phyloP scores from a whole-genome alignment of 2,888 invertebrate genomes.

The Lasioglossum oenotherae region DNA sequence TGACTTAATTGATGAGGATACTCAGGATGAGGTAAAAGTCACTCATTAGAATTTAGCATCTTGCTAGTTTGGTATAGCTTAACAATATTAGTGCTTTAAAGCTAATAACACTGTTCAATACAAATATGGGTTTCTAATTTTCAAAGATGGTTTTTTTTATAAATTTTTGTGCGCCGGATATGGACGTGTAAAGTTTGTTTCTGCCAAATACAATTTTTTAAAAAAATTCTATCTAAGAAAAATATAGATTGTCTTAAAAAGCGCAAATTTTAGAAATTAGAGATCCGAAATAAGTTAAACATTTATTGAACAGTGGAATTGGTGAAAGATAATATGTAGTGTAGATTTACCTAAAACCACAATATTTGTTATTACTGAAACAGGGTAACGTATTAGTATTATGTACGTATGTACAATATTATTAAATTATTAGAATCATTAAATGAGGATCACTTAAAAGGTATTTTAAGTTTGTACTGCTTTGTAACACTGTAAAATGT shows the following conservation, averaged over 20 bases:
- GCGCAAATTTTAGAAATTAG: neutral
- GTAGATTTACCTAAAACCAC: conserved; percentile 3
- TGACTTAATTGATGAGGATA: conserved; percentile 66
- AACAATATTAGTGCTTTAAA: conserved; percentile 21
- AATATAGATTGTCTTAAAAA: neutral
- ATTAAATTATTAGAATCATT: neutral
- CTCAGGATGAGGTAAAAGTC: conserved; percentile 72
- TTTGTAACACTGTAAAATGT: neutral
- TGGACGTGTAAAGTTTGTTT: too few relatives aligned
- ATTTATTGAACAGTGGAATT: neutral
- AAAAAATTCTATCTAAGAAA: neutral
- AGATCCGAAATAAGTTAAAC: neutral
- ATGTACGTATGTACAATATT: neutral
- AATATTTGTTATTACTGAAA: neutral
- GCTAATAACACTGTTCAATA: neutral
- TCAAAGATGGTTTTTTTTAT: neutral
- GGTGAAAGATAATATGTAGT: conserved; percentile 18
- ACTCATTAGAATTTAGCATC: conserved; percentile 50
- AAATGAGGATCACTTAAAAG: neutral
- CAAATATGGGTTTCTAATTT: neutral
- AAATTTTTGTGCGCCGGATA: neutral
- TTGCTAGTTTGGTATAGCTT: conserved; percentile 38
- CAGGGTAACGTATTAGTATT: neutral
- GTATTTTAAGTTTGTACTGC: conserved; percentile 10
- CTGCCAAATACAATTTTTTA: neutral